Base-by-base conservation (phyloP, 2,797 vertebrate species). In the Mionectes olivaceus region DNA sequence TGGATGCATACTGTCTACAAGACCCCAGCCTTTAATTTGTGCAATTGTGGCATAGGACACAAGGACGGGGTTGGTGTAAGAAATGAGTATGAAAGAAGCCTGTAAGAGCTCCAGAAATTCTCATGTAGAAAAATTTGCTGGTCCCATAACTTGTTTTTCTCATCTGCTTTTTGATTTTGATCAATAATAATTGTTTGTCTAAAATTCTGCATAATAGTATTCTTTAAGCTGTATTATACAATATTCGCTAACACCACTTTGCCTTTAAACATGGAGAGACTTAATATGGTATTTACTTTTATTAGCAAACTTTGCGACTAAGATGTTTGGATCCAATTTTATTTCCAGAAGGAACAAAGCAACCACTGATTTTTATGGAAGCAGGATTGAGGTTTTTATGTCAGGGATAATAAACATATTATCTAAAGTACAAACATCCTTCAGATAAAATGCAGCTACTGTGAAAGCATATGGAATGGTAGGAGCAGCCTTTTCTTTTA, bases 211-310 rank as follows among this genome's bases (percentile, higher is more conserved):
- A 32, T 65, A 79, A 19, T 69, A 32, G 53, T 41, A 19, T 92
- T 97, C 82, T 90, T 79, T 60, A 73, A 85, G 56, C 35, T 50
- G 6, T 25, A 35, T n/a, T 53, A 24, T 47, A 37, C 15, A 82
- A 39, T 50, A 89, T 49, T 59, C 70, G 47, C 75, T 80, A 67
- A 67, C 56, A 75, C 49, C 76, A 71, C 92, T 87, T 92, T 86
- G 77, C 86, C 82, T 89, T 95, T 76, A 79, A 95, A 75, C 78
- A 24, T n/a, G 89, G 75, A 68, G 75, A 89, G 83, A 95, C 61
- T 81, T 92, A 80, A 75, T 78, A 77, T 0, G 10, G 14, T 77
- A 75, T 84, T 90, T 88, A 89, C 59, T 92, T 94, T 56, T 84
- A 60, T 59, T 82, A 68, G 67, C 78, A 75, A 83, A 76, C 74